phyloP scores from a whole-genome alignment of 2,888 invertebrate species.

The Megamerina dolium region DNA sequence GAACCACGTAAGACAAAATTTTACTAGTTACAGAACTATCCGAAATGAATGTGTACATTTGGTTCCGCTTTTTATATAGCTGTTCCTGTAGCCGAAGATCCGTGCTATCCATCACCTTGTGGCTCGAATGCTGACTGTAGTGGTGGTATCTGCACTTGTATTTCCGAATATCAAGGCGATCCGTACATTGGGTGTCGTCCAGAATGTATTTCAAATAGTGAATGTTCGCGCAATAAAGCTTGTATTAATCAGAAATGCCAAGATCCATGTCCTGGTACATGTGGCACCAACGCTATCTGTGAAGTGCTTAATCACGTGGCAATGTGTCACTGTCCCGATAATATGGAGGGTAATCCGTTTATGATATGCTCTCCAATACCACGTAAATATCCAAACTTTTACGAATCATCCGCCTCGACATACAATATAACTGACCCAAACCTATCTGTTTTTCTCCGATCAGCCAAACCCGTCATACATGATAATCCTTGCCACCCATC shows the following conservation, averaged over 20 bases:
- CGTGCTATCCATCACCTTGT: constrained; percentile 64
- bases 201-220: constrained; percentile 66
- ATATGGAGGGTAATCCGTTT: constrained; percentile 63
- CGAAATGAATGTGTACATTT: background rate
- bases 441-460: background rate
- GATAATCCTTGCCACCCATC: constrained; percentile 62
- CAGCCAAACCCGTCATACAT: constrained; percentile 18
- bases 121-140: constrained; percentile 61
- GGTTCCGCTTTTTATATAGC: constrained; percentile 20
- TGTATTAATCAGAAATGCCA: constrained; percentile 68
- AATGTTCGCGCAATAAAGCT: constrained; percentile 61
- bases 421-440: background rate
- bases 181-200: constrained; percentile 66
- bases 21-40: too few relatives aligned
- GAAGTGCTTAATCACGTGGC: constrained; percentile 67
- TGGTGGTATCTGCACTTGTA: constrained; percentile 63
- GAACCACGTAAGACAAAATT: constrained; percentile 30
- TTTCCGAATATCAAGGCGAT: constrained; percentile 60
- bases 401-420: background rate
- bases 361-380: constrained; percentile 50
- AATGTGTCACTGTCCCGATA: constrained; percentile 55
- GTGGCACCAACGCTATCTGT: constrained; percentile 66
- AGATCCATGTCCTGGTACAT: constrained; percentile 68
- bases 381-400: constrained; percentile 20
- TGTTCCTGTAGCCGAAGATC: constrained; percentile 48